Percentiles rank a stretch among this genome's conserved stretches.
phyloP scores from a whole-genome alignment of 2,797 vertebrate genomes.

The Danio kyathit region DNA sequence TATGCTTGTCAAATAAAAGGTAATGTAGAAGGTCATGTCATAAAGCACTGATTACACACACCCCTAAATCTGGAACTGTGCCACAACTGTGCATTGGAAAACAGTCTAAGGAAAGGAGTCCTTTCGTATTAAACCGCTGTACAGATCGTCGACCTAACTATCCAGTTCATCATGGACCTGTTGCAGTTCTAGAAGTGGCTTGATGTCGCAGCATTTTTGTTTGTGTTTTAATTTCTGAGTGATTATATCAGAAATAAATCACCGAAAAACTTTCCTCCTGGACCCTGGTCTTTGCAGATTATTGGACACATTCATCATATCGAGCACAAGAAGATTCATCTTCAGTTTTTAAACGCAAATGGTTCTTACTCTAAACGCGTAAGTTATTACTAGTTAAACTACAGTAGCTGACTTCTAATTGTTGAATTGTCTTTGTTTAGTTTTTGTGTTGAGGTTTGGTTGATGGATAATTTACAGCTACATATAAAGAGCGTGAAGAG shows the following conservation, averaged over 20 bases:
- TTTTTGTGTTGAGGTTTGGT: not conserved
- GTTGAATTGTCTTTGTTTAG: too few species aligned
- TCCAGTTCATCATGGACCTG: not conserved
- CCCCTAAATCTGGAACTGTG: too few species aligned
- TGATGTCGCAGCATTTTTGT: slow-evolving; percentile 66
- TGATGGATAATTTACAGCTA: too few species aligned
- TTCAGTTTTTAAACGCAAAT: slow-evolving; percentile 66
- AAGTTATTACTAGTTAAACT: not conserved
- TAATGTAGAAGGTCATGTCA: too few species aligned
- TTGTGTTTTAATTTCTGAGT: slow-evolving; percentile 66
- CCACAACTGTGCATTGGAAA: too few species aligned
- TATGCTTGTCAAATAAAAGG: too few species aligned
- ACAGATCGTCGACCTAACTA: too few species aligned
- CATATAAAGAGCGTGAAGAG: too few species aligned
- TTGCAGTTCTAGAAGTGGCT: slow-evolving; percentile 62
- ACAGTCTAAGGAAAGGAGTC: too few species aligned
- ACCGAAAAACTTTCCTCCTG: slow-evolving; percentile 78
- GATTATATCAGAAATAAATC: slow-evolving; percentile 70
- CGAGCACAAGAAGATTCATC: slow-evolving; percentile 53
- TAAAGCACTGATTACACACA: too few species aligned
- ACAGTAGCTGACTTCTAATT: not conserved
- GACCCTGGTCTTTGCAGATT: slow-evolving; percentile 73
- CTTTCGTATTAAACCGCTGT: too few species aligned
- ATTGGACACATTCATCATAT: slow-evolving; percentile 71
- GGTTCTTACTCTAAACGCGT: not conserved